These are phyloP conservation scores for Odontamblyopus rebecca DNA, from an alignment of 2,797 vertebrate species.

Conservation along the genomic window DNA sequence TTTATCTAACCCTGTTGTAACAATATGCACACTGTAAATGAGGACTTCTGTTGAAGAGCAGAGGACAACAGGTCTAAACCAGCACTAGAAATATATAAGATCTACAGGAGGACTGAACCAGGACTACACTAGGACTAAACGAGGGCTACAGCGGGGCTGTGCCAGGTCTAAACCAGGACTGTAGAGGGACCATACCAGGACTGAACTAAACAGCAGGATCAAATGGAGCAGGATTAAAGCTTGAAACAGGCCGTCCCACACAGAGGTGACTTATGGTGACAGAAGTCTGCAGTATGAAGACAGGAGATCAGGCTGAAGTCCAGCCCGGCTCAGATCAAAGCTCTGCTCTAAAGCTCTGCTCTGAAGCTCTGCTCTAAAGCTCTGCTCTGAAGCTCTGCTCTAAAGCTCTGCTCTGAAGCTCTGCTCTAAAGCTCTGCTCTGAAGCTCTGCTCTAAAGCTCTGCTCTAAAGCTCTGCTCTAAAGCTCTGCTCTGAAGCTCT, in stretches of 20 bases:
- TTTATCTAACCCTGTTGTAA: too few species aligned
- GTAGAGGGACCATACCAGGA: constrained; percentile 6
- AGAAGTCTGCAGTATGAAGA: background rate
- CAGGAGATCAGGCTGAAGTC: background rate
- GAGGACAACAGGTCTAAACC: background rate
- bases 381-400: too few species aligned
- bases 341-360: background rate
- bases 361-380: too few species aligned
- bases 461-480: too few species aligned
- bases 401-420: too few species aligned
- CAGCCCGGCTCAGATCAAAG: background rate
- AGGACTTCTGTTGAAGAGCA: background rate
- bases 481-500: too few species aligned
- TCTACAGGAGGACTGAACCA: background rate
- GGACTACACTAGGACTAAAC: background rate
- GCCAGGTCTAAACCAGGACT: background rate
- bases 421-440: too few species aligned
- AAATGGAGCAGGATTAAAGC: background rate
- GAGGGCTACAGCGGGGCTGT: background rate
- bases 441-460: too few species aligned
- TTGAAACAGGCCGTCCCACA: background rate
- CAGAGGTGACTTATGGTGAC: background rate
- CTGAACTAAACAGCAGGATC: background rate
- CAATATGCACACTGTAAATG: background rate
- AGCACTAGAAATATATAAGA: background rate